phyloP scores from a whole-genome alignment of 2,888 invertebrate species.

The Zygaena filipendulae region DNA sequence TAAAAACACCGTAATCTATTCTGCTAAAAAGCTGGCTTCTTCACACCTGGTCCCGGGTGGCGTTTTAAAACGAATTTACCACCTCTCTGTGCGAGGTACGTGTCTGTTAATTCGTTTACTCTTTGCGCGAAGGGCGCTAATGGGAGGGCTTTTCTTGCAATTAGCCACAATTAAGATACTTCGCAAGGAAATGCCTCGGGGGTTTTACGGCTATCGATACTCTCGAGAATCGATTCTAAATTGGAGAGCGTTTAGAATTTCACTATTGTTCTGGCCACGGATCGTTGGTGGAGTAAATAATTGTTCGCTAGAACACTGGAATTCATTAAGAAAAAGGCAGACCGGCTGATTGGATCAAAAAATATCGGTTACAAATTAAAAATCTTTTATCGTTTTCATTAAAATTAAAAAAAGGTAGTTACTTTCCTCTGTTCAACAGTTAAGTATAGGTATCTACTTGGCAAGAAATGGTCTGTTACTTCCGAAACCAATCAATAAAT shows the following conservation, averaged over 20 bases:
- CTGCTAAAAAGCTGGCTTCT: constrained; percentile 48
- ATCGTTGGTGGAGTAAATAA: constrained; percentile 16
- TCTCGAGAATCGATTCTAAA: constrained; percentile 24
- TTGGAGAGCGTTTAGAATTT: constrained; percentile 22
- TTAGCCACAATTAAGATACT: constrained; percentile 62
- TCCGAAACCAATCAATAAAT: background rate
- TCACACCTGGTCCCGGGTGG: constrained; percentile 48
- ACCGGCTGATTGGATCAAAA: too few species aligned
- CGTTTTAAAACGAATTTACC: constrained; percentile 58
- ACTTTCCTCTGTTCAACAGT: constrained; percentile 1
- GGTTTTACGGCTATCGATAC: constrained; percentile 17
- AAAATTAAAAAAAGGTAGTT: too few species aligned
- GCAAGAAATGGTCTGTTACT: too few species aligned
- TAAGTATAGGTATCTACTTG: constrained; percentile 3
- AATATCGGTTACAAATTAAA: too few species aligned
- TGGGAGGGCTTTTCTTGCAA: constrained; percentile 58
- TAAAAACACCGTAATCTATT: constrained; percentile 51
- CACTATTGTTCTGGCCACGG: constrained; percentile 18
- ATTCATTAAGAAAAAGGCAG: too few species aligned
- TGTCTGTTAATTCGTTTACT: constrained; percentile 63
- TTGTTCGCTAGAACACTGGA: constrained; percentile 29
- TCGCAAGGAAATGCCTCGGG: constrained; percentile 35
- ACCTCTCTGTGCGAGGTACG: constrained; percentile 41
- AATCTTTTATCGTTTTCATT: too few species aligned
- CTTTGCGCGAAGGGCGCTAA: constrained; percentile 47